These are phyloP conservation scores for Lithophane semibrunnea DNA, from an alignment of 2,888 invertebrate genomes.

Conservation along the genomic window DNA sequence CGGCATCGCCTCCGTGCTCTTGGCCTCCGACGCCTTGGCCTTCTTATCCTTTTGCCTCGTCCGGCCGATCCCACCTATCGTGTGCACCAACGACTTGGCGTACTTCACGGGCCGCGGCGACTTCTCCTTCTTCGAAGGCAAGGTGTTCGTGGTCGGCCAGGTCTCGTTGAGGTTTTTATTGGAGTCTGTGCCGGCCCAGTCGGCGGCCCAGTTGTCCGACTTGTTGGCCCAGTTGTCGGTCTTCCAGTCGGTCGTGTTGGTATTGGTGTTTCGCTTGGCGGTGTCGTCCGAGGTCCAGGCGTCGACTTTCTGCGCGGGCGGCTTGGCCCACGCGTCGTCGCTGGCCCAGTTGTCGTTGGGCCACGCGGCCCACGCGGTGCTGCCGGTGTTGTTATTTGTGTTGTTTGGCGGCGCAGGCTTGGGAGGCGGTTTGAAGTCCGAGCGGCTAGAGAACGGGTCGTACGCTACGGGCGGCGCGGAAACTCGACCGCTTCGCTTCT, in stretches of 20 bases:
- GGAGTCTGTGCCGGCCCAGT: slow-evolving; percentile 76
- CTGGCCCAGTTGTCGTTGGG: slow-evolving; percentile 85
- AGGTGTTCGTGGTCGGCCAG: slow-evolving; percentile 83
- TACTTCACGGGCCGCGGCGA: slow-evolving; percentile 88
- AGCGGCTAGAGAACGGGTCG: slow-evolving; percentile 76
- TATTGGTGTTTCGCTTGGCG: slow-evolving; percentile 64
- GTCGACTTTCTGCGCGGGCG: slow-evolving; percentile 76
- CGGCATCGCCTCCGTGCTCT: slow-evolving; percentile 78
- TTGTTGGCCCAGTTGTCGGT: slow-evolving; percentile 81
- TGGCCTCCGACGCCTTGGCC: slow-evolving; percentile 70
- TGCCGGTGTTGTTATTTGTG: slow-evolving; percentile 36
- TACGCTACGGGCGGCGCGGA: slow-evolving; percentile 83
- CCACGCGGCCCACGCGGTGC: slow-evolving; percentile 79
- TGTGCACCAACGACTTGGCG: slow-evolving; percentile 85
- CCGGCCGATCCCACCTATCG: slow-evolving; percentile 87
- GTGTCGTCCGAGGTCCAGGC: slow-evolving; percentile 68
- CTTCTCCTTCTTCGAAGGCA: slow-evolving; percentile 86
- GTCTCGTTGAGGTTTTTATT: slow-evolving; percentile 86
- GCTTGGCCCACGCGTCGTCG: slow-evolving; percentile 86
- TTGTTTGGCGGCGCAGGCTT: slow-evolving; percentile 27
- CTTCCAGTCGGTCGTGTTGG: slow-evolving; percentile 74
- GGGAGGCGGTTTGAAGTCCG: slow-evolving; percentile 49
- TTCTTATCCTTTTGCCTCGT: slow-evolving; percentile 83
- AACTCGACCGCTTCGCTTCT: slow-evolving; percentile 83
- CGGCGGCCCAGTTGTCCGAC: slow-evolving; percentile 80